Evolutionary conservation across 2,113 vertebrate species (phyloP).

Genomic region (Scomber scombrus): DNA sequence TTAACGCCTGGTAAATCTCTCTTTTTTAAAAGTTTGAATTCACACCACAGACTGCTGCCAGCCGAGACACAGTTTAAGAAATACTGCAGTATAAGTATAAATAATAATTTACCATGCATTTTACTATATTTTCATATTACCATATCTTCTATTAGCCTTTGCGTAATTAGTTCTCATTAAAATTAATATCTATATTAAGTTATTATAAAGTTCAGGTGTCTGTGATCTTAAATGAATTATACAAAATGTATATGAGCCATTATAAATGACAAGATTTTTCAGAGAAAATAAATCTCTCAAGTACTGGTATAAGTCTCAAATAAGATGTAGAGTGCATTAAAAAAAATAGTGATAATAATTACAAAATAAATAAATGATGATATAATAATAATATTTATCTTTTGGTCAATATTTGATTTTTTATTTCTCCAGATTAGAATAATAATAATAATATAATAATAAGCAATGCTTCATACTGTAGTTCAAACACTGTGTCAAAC

Average conservation of each 20-base stretch:
- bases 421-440: background rate
- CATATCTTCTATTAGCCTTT: too few species aligned
- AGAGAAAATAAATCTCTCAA: background rate
- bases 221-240: background rate
- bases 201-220: background rate
- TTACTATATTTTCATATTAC: background rate
- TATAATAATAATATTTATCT: background rate
- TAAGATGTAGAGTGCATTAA: background rate
- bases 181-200: too few species aligned
- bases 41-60: too few species aligned
- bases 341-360: background rate
- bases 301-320: background rate
- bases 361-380: constrained; percentile 19
- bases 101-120: background rate
- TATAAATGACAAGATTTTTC: background rate
- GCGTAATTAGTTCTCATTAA: too few species aligned
- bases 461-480: too few species aligned
- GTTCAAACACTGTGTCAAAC: background rate
- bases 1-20: too few species aligned
- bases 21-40: too few species aligned
- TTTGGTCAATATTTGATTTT: background rate
- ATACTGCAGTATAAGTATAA: too few species aligned
- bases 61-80: too few species aligned
- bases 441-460: background rate
- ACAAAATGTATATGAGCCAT: background rate